Percentiles rank a stretch among this genome's conserved stretches.
Conservation (phyloP, 1,140 invertebrate species). For the Pseudomyrmex pallidus region DNA sequence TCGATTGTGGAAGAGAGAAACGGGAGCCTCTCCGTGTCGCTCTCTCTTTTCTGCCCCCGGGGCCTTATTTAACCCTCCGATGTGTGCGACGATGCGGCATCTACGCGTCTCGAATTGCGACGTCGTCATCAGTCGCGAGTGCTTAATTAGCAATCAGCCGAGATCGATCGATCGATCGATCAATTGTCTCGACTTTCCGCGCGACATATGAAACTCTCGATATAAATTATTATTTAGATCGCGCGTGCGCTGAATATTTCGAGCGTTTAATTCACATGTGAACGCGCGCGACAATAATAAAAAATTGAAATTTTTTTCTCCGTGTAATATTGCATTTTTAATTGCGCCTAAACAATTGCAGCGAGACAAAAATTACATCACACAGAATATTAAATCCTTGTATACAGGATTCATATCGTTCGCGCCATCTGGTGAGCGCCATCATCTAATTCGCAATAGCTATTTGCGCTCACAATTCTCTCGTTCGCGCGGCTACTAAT, state of each 20-base stretch:
- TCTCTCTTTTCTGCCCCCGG: background rate
- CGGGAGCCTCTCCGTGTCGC: too few relatives aligned
- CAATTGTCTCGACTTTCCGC: background rate
- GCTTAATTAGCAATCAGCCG: slow-evolving; percentile 52
- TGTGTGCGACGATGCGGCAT: background rate
- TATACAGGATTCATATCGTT: too few relatives aligned
- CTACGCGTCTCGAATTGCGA: slow-evolving; percentile 2
- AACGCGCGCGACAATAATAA: background rate
- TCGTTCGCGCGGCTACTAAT: too few relatives aligned
- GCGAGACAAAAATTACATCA: too few relatives aligned
- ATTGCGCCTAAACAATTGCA: too few relatives aligned
- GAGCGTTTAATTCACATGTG: background rate
- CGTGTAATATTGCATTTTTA: background rate
- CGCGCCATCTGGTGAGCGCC: too few relatives aligned
- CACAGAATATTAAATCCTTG: too few relatives aligned
- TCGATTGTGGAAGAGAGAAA: background rate
- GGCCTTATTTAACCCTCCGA: slow-evolving; percentile 38
- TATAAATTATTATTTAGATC: background rate
- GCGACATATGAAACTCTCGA: background rate
- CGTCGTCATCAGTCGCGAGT: slow-evolving; percentile 6
- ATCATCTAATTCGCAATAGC: too few relatives aligned
- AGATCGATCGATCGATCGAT: slow-evolving; percentile 51
- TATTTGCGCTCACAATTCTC: too few relatives aligned
- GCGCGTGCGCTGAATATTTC: background rate
- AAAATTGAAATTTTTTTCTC: too few relatives aligned